Base-by-base conservation (phyloP, 92 coral and sea anemone genomes). In the Umimayanthus kanabou region DNA sequence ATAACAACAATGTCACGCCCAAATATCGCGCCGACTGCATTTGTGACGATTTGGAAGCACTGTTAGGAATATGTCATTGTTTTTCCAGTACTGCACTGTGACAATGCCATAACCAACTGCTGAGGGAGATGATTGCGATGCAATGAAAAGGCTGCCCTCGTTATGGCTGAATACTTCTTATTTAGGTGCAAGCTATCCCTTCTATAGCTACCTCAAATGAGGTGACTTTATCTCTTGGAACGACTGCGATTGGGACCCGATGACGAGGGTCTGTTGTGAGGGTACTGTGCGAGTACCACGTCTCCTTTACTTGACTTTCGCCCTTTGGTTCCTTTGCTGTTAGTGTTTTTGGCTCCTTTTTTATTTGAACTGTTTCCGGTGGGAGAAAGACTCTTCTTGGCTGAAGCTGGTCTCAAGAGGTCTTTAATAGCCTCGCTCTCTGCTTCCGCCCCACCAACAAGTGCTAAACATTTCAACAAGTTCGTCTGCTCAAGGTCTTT, bases 401-500 rank as follows among this genome's bases (percentile, higher is more conserved):
- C 87, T 16, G 98, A 95, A 53, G 78, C 88, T 22, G 98, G 94
- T 26, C 95, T 93, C 61, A 97, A 92, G 26, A 97, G 89, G 81
- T 96, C 95, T 71, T 97, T 93, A 33, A 97, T 93, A 22, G 96
- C 99, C 42, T 92, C 92, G 72, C 95, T 94, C 75, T 97, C 98
- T 72, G 94, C 88, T 14, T 95, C 98, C 20, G 99, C 92, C 22
- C 94, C 95, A 15, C 97, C 95, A 20, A 97, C 94, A 26, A 97
- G 93, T 29, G 88, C 94, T 3, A 97, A 92, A 83, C 98, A 95
- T 73, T 93, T 97, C 40, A 90, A 80, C 23, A 97, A 89, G 79
- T 94, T 97, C 11, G 99, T 97, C 80, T 90, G 91, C 75, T 97
- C 93, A 75, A 97, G 91, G 87, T 97, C 99, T 88, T 97, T 97